These are phyloP conservation scores for Scleropages formosus DNA, from an alignment of 2,797 vertebrate genomes.

Conservation along the genomic window DNA sequence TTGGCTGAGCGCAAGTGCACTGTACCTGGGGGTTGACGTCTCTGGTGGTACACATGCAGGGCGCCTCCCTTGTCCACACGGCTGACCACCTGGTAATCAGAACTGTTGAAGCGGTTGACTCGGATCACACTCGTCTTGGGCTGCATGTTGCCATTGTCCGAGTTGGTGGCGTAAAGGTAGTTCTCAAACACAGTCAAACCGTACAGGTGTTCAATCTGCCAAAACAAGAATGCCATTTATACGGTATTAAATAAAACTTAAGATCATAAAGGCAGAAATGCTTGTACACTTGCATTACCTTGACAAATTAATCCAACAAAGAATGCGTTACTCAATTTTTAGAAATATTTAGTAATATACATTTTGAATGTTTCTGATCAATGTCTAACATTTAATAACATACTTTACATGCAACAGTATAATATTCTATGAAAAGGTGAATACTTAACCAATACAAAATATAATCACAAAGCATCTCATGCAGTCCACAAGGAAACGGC, in stretches of 20 bases:
- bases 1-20: too few relatives aligned
- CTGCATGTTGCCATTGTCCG: constrained; percentile 89
- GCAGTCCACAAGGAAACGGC: too few relatives aligned
- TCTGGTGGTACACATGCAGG: constrained; percentile 92
- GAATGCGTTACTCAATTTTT: too few relatives aligned
- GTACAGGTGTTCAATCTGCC: constrained; percentile 90
- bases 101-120: constrained; percentile 95
- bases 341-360: too few relatives aligned
- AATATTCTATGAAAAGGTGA: too few relatives aligned
- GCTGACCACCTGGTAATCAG: constrained; percentile 89
- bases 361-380: neutral
- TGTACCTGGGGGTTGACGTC: constrained; percentile 88
- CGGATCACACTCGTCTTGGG: constrained; percentile 95
- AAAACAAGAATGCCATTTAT: neutral
- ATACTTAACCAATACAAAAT: too few relatives aligned
- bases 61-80: constrained; percentile 91
- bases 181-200: constrained; percentile 96
- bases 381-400: neutral
- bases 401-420: neutral
- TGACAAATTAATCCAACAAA: too few relatives aligned
- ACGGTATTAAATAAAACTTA: too few relatives aligned
- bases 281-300: too few relatives aligned
- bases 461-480: too few relatives aligned
- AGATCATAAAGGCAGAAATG: too few relatives aligned
- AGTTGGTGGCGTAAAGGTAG: constrained; percentile 96